These are phyloP conservation scores for Eupithecia exiguata DNA, from an alignment of 2,888 invertebrate genomes.

Conservation along the genomic window DNA sequence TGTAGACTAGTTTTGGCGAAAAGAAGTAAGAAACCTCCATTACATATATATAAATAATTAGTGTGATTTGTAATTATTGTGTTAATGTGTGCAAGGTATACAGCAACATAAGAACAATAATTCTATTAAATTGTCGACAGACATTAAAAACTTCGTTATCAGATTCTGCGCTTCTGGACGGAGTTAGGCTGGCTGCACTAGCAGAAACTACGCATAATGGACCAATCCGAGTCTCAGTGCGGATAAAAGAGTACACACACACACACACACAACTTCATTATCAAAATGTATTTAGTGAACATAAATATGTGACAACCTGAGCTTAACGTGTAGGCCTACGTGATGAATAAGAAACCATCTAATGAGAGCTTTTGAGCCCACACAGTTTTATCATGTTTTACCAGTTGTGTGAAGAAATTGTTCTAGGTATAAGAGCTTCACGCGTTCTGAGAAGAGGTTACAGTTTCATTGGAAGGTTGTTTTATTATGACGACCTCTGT, in stretches of 20 bases:
- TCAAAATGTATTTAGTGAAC: constrained; percentile 1
- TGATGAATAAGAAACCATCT: constrained; percentile 26
- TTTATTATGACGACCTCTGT: too few species aligned
- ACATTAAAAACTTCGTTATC: neutral
- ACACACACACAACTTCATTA: too few species aligned
- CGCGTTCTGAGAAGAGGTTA: neutral
- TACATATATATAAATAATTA: too few species aligned
- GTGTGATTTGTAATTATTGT: neutral
- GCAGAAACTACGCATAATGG: too few species aligned
- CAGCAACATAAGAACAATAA: neutral
- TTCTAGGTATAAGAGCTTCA: constrained; percentile 3
- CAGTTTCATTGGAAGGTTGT: neutral
- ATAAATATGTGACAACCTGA: constrained; percentile 16
- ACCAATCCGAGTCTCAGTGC: too few species aligned
- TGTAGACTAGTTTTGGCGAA: too few species aligned
- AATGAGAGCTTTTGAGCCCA: constrained; percentile 30
- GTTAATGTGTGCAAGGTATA: neutral
- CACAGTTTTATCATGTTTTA: constrained; percentile 25
- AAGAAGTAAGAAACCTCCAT: too few species aligned
- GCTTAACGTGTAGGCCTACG: constrained; percentile 23
- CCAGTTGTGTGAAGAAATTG: constrained; percentile 15
- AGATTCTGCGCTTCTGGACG: too few species aligned
- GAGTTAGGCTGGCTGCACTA: too few species aligned
- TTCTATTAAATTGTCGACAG: neutral
- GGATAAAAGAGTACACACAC: too few species aligned